Evolutionary conservation across 92 coral and sea anemone genomes (phyloP), one percentile per base, ranked within the genome.

Genomic region (Hydrozoanthus gracilis): DNA sequence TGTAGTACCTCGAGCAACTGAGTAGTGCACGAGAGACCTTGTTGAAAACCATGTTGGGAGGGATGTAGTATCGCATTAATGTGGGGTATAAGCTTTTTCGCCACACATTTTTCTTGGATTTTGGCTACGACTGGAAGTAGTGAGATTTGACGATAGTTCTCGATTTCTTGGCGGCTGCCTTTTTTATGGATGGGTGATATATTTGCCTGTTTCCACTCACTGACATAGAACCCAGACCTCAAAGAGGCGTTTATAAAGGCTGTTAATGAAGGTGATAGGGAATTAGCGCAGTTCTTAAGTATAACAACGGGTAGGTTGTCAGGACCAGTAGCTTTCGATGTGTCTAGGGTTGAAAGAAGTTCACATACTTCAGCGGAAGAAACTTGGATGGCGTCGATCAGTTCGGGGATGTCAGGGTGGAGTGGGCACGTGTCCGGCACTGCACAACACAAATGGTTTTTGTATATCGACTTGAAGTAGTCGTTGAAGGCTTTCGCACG

Each of bases 71-170:
- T 64, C 62, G 80, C 84, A 73, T 68, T 67, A 46, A 90, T 71
- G 73, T 90, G 89, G n/a, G 89, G 92, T 50, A 89, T 58, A 86
- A 89, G 64, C 14, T 73, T 60, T 44, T 69, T 60, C 20, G 86
- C 82, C 77, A 90, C 87, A 90, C 92, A 90, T 72, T 90, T 90
- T 87, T 73, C 90, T 87, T 87, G 86, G 17, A 91, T 83, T 87
- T 91, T 91, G 46, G 91, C 77, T 15, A 91, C 69, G n/a, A 88
- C 66, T 17, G 93, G 87, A 44, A 91, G 73, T 8, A 91, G 88
- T 8, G 93, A 91, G 77, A 91, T 91, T 48, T 77, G 93, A 64
- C 91, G 79, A 80, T 82, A 91, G 64, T 91, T 87, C 15, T 60
- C 78, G 47, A 83, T 86, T 51, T 86, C 93, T 16, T 65, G 87